Conservation (phyloP, 2,888 invertebrate genomes). For the Autographa pulchrina region DNA sequence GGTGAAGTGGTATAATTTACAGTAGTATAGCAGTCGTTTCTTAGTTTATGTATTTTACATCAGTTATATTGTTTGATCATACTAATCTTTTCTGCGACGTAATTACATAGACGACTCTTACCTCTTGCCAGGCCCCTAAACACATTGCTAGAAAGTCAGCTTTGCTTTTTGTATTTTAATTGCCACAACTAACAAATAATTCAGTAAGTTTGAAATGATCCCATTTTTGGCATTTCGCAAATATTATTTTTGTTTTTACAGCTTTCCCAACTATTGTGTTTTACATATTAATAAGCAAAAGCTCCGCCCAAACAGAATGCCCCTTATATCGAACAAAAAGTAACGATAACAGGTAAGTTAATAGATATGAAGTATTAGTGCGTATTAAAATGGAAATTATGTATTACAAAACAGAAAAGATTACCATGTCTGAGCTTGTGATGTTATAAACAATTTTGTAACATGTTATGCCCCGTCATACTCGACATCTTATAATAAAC, state of each 20-base stretch:
- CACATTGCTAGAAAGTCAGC: not conserved
- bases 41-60: not conserved
- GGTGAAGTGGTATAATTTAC: no score
- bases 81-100: conserved; percentile 42
- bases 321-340: not conserved
- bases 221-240: no score
- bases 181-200: not conserved
- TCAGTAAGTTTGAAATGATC: not conserved
- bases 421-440: conserved; percentile 31
- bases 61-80: conserved; percentile 23
- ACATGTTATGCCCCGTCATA: not conserved
- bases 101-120: not conserved
- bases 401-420: conserved; percentile 34
- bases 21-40: no score
- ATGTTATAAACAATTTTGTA: conserved; percentile 7
- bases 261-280: not conserved
- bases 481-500: not conserved
- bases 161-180: not conserved
- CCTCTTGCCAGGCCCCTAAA: not conserved
- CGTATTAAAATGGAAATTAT: not conserved
- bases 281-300: not conserved
- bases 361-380: conserved; percentile 1
- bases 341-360: not conserved
- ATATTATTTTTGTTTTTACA: no score
- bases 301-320: not conserved